phyloP scores from a whole-genome alignment of 2,888 invertebrate genomes.

The Deilephila elpenor region DNA sequence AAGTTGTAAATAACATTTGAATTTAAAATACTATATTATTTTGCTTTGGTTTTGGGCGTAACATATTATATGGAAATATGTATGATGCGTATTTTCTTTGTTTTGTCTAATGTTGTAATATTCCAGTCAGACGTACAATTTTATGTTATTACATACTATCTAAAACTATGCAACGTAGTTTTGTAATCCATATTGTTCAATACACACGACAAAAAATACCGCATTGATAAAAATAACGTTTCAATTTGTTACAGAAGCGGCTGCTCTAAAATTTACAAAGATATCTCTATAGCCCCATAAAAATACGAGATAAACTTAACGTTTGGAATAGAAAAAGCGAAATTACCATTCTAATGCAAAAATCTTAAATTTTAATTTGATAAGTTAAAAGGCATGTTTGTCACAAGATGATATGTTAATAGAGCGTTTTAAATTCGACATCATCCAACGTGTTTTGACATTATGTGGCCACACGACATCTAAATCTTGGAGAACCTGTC shows the following conservation, averaged over 20 bases:
- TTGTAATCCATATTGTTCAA: not conserved
- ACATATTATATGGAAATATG: too few species aligned
- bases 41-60: too few species aligned
- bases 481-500: constrained; percentile 61
- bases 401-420: constrained; percentile 47
- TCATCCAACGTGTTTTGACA: constrained; percentile 59
- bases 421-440: constrained; percentile 47
- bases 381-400: constrained; percentile 29
- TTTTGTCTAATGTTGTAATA: too few species aligned
- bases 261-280: not conserved
- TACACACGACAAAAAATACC: not conserved
- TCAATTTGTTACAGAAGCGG: constrained; percentile 12
- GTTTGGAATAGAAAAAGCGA: not conserved
- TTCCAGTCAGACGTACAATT: not conserved
- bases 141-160: not conserved
- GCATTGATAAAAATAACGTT: constrained; percentile 1
- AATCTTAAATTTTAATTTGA: constrained; percentile 36
- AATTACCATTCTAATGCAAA: constrained; percentile 10
- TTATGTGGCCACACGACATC: constrained; percentile 56
- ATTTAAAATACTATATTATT: too few species aligned
- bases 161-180: not conserved
- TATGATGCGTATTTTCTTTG: too few species aligned
- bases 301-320: not conserved
- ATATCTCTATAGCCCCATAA: constrained; percentile 10
- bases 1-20: too few species aligned